Evolutionary conservation across 2,888 invertebrate species (phyloP), one percentile per base, ranked within the genome.

Genomic region (Caenorhabditis sp.): DNA sequence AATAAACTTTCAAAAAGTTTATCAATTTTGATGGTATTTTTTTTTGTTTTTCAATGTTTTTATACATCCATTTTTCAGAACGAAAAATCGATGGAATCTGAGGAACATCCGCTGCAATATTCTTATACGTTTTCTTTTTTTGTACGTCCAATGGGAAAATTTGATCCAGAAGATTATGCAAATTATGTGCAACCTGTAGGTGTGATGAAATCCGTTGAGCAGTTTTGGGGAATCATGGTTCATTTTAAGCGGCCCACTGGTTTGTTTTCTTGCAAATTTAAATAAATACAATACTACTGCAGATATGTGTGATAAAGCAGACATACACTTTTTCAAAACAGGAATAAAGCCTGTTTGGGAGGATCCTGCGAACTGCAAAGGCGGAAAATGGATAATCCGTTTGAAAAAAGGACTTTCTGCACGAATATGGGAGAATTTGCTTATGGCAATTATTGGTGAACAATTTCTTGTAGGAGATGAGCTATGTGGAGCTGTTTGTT

Each of bases 291-390:
- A 6, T 6, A 32, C 4, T 6, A 32, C 4, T 88, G 53, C 72
- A 88, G 89, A 98, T 90, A 94, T 98, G 89, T 95, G 95, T 53
- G 95, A 96, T 20, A 96, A 96, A 91, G 93, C 96, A 91, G 97
- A 98, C 93, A 95, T 97, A 91, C 98, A 98, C 93, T 94, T 99
- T 81, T 99, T 99, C 93, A 98, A 98, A 94, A 95, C 97, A 90
- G 98, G 98, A 88, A 97, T 99, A 91, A 96, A 97, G 92, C 98
- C 98, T 24, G 98, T 99, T 96, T 99, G 98, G 99, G 99, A 99
- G 94, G 98, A 98, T 93, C 95, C 95, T 78, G 96, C 96, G 60
- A 99, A 99, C 93, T 95, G 95, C 92, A 95, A 95, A 92, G 98
- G 99, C 68, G 99, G 98, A 32, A 98, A 98, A 94, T 99, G 98